A percentile compares a stretch with the other conserved stretches of the same genome.
Conservation (phyloP, 2,797 vertebrate species). For the Arctocebus calabarensis region DNA sequence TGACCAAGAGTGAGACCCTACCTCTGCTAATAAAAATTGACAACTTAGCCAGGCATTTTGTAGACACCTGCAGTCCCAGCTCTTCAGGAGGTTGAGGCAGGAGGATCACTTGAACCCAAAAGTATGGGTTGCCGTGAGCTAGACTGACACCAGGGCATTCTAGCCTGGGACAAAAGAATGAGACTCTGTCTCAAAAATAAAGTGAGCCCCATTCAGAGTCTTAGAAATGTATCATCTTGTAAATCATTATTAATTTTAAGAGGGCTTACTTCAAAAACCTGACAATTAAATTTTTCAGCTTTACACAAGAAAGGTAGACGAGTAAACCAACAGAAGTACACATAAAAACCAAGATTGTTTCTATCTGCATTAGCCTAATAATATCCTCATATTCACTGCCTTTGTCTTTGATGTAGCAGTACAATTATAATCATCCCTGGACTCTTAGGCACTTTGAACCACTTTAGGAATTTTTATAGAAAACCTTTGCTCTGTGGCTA, state of each 20-base stretch:
- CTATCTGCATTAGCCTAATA: not conserved
- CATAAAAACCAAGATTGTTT: conserved; percentile 24
- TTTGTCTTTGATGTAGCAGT: not conserved
- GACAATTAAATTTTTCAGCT: conserved; percentile 43
- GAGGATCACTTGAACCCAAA: no score
- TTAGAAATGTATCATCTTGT: conserved; percentile 17
- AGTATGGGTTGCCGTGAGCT: no score
- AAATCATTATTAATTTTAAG: conserved; percentile 62
- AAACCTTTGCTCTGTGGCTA: not conserved
- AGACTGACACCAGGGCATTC: no score
- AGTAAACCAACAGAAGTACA: not conserved
- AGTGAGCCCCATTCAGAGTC: conserved; percentile 69
- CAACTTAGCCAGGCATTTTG: no score
- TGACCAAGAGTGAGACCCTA: no score
- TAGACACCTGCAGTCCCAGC: no score
- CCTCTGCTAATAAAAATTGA: no score
- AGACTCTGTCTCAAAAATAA: not conserved
- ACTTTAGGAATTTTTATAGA: conserved; percentile 37
- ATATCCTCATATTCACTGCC: not conserved
- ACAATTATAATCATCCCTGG: conserved; percentile 35
- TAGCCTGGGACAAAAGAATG: no score
- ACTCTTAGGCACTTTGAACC: not conserved
- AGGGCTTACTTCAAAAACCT: conserved; percentile 41
- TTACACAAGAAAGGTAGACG: conserved; percentile 1
- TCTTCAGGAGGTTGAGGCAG: no score